Percentiles rank a stretch among this genome's conserved stretches.
Evolutionary conservation across 2,797 vertebrate species (phyloP).

Genomic region (Selene dorsalis): DNA sequence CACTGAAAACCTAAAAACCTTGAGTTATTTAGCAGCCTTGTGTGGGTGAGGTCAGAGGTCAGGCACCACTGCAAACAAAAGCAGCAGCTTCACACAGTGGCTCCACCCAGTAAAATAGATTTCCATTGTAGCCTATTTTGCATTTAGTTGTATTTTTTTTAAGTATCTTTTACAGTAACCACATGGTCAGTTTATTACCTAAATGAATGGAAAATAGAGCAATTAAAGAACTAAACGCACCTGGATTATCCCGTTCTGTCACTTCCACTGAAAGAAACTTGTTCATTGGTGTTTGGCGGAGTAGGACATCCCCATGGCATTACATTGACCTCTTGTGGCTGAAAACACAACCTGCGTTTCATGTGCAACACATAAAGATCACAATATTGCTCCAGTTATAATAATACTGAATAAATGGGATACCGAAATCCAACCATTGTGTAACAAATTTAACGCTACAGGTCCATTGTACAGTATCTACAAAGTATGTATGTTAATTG

Average conservation of each 20-base stretch:
- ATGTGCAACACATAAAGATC: not conserved
- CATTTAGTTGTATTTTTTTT: not conserved
- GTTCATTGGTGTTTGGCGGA: not conserved
- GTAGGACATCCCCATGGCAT: conserved; percentile 30
- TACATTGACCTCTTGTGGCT: conserved; percentile 73
- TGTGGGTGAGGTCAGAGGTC: not conserved
- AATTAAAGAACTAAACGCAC: not conserved
- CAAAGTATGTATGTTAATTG: not conserved
- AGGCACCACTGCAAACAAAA: not conserved
- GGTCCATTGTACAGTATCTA: not conserved
- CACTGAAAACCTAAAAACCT: not conserved
- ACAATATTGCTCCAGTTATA: not conserved
- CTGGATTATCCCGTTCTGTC: not conserved
- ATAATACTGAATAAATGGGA: not conserved
- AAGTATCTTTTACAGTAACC: not conserved
- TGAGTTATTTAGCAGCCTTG: not conserved
- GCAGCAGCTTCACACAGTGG: not conserved
- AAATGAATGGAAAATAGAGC: not conserved
- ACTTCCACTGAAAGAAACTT: not conserved
- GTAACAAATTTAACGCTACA: not conserved
- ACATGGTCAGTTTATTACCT: not conserved
- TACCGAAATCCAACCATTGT: not conserved
- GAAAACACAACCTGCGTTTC: conserved; percentile 32
- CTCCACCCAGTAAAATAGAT: not conserved
- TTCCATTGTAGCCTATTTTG: not conserved